Base-by-base conservation (phyloP, 2,888 invertebrate species). In the Lycophotia porphyrea region DNA sequence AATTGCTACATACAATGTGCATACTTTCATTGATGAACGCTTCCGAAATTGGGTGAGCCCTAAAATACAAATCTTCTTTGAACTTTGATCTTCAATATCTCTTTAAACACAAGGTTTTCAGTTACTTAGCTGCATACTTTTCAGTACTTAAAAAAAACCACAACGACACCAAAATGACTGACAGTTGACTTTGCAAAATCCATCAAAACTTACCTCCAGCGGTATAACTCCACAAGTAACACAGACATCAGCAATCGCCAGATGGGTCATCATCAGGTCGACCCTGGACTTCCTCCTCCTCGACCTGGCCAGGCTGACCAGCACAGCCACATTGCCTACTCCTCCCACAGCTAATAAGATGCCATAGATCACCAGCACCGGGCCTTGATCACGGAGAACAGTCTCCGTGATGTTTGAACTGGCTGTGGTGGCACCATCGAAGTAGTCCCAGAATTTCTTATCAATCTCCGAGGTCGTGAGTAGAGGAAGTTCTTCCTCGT, bases 191-290 rank as follows among this genome's bases (percentile, higher is more conserved):
- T 27, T 27, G 15, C 7, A 27, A 27, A 55, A 55, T 7, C 15
- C 27, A 15, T 27, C 7, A 55, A 47, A 34, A 76, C 94, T 96
- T 90, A 97, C 97, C 97, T 98, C 98, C 18, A 97, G 90, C 0
- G 98, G 98, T 82, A 98, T 98, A 94, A 98, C 98, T 69, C 98
- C 97, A 90, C 98, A 98, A 0, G 98, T 98, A 42, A 98, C 98
- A 69, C 98, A 97, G 11, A 98, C 96, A 93, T 98, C 98, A 3
- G 98, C 98, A 1, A 98, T 95, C 0, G 98, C 97, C 70, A 98
- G 94, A 91, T 98, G 98, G 71, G 98, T 97, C 92, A 98, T 98
- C 95, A 98, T 97, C 82, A 98, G 91, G 78, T 98, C 98, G n/a
- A 98, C 98, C 44, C 98, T 94, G 0, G 98, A 98, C 90, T 98